A percentile compares a stretch with the other conserved stretches of the same genome.
phyloP scores from a whole-genome alignment of 2,113 vertebrate genomes.

The Rattus rattus region DNA sequence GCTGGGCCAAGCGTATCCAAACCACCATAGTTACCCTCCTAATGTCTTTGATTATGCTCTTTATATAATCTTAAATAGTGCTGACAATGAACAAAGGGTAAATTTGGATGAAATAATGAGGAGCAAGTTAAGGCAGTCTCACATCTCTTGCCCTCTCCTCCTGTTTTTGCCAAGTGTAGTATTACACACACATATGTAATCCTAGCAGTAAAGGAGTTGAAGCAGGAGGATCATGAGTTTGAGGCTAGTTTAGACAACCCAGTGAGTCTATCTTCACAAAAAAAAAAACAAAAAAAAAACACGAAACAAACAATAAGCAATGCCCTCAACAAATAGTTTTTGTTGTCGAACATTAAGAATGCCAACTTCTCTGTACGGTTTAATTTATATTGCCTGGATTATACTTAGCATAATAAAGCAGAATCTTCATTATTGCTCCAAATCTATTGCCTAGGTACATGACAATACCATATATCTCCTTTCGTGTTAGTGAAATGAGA shows the following conservation, averaged over 20 bases:
- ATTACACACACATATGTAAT: neutral
- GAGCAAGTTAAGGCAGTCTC: neutral
- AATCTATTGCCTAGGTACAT: neutral
- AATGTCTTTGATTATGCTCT: neutral
- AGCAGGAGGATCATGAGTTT: neutral
- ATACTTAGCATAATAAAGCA: conserved; percentile 25
- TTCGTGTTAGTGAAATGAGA: neutral
- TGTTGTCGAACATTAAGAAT: neutral
- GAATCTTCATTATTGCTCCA: conserved; percentile 42
- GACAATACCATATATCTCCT: neutral
- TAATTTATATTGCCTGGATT: conserved; percentile 14
- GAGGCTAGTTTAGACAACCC: neutral
- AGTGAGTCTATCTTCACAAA: neutral
- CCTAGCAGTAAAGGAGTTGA: neutral
- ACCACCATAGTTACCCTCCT: neutral
- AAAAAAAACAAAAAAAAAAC: neutral
- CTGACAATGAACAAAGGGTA: neutral
- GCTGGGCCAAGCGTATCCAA: no score
- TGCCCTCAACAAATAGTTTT: neutral
- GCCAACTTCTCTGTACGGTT: neutral
- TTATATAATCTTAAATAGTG: neutral
- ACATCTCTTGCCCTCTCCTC: neutral
- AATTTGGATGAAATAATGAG: neutral
- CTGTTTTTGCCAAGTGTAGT: neutral
- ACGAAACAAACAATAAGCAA: neutral